Conservation (phyloP, 2,113 vertebrate species). For the Gasterosteus aculeatus region DNA sequence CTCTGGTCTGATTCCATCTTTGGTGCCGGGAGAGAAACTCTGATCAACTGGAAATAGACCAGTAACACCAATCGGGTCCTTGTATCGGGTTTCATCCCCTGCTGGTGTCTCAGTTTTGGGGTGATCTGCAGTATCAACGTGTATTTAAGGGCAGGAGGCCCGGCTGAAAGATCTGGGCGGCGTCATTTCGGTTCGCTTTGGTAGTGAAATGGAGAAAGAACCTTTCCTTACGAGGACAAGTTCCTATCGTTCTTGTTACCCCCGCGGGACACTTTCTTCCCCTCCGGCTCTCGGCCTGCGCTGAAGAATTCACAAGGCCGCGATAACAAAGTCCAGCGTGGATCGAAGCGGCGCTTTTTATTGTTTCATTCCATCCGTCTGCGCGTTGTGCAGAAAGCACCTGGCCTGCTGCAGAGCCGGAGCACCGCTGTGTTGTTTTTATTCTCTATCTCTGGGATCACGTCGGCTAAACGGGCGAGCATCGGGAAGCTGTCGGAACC, state of each 20-base stretch:
- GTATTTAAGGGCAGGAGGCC: constrained; percentile 25
- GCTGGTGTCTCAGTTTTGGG: neutral
- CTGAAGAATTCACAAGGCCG: constrained; percentile 47
- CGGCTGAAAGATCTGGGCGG: constrained; percentile 34
- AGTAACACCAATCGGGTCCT: no score
- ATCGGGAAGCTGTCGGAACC: constrained; percentile 66
- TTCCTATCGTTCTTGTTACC: constrained; percentile 50
- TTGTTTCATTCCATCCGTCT: neutral
- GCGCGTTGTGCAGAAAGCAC: neutral
- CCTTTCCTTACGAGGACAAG: constrained; percentile 51
- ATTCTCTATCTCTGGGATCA: constrained; percentile 39
- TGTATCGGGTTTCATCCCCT: neutral
- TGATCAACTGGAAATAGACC: no score
- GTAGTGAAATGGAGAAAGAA: constrained; percentile 27
- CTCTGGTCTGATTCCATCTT: no score
- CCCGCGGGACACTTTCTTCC: constrained; percentile 31
- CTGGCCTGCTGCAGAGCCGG: no score
- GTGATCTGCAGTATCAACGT: neutral
- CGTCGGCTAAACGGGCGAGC: constrained; percentile 31
- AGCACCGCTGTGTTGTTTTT: constrained; percentile 7
- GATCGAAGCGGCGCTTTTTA: constrained; percentile 26
- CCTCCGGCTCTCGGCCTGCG: constrained; percentile 8
- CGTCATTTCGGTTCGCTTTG: constrained; percentile 28
- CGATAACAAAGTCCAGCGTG: constrained; percentile 65
- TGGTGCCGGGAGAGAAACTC: neutral